Percentiles rank a stretch among this genome's conserved stretches.
Conservation (phyloP, 2,888 invertebrate genomes). For the Cyclophora albipunctata region DNA sequence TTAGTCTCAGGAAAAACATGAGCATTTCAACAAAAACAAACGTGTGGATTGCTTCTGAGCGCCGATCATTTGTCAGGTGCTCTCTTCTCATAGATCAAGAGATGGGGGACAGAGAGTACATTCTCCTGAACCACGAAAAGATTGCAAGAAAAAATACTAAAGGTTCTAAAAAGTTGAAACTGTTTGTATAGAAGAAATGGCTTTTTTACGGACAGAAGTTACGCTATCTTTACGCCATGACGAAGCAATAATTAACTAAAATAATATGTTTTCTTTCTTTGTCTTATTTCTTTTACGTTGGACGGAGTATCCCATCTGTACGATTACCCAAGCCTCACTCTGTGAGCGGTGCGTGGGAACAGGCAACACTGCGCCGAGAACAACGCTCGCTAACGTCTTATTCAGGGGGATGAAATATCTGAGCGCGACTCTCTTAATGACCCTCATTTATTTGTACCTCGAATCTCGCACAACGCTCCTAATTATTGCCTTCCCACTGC, state of each 20-base stretch:
- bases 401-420: conserved; percentile 72
- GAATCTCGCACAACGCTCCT: conserved; percentile 68
- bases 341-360: conserved; percentile 53
- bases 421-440: conserved; percentile 71
- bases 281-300: too few species aligned
- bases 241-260: too few species aligned
- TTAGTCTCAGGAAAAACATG: conserved; percentile 65
- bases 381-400: conserved; percentile 60
- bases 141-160: too few species aligned
- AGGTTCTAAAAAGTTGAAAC: too few species aligned
- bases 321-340: too few species aligned
- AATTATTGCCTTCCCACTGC: conserved; percentile 72
- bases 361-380: conserved; percentile 37
- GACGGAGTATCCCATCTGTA: too few species aligned
- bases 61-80: conserved; percentile 67
- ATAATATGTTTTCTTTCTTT: too few species aligned
- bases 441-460: conserved; percentile 67
- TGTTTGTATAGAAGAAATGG: too few species aligned
- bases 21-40: conserved; percentile 70
- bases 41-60: conserved; percentile 61
- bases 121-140: too few species aligned
- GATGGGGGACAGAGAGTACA: too few species aligned
- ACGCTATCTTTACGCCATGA: too few species aligned
- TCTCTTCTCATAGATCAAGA: conserved; percentile 41
- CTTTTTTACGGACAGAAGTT: too few species aligned